Conservation (phyloP, 2,797 vertebrate genomes). For the Gouania willdenowi region DNA sequence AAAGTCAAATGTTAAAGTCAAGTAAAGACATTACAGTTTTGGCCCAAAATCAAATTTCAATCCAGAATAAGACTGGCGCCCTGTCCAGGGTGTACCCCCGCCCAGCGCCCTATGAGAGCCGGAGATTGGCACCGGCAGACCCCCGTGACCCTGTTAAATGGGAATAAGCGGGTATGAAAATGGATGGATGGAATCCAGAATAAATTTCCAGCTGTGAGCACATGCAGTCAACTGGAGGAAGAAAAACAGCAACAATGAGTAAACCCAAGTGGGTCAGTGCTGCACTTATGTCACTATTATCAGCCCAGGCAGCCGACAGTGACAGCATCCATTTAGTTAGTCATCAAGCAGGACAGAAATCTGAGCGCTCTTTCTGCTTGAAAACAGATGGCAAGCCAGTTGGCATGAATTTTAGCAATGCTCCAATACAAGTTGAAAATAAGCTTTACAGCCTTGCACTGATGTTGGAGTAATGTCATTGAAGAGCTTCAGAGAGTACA, state of each 20-base stretch:
- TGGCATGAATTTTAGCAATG: conserved; percentile 65
- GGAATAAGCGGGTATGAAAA: too few relatives aligned
- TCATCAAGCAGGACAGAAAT: conserved; percentile 39
- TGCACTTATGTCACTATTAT: conserved; percentile 42
- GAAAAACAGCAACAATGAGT: conserved; percentile 44
- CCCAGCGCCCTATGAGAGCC: too few relatives aligned
- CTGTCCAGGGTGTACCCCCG: too few relatives aligned
- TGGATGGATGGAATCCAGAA: too few relatives aligned
- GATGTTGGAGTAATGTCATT: conserved; percentile 22
- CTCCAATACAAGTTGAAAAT: too few relatives aligned
- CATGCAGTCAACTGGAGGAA: conserved; percentile 23
- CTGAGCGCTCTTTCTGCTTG: conserved; percentile 34
- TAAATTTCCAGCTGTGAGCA: conserved; percentile 16
- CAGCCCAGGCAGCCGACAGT: conserved; percentile 37
- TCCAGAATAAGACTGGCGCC: too few relatives aligned
- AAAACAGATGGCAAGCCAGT: conserved; percentile 74
- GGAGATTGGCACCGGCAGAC: too few relatives aligned
- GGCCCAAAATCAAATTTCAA: too few relatives aligned
- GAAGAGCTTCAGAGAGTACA: conserved; percentile 4
- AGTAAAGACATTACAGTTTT: too few relatives aligned
- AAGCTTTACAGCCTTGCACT: conserved; percentile 42
- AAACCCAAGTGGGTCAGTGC: conserved; percentile 47
- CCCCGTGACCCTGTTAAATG: too few relatives aligned
- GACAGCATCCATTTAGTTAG: conserved; percentile 49
- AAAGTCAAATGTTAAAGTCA: too few relatives aligned